Percentiles rank a stretch among this genome's conserved stretches.
phyloP scores from a whole-genome alignment of 2,888 invertebrate genomes.

The Cosmia pyralina region DNA sequence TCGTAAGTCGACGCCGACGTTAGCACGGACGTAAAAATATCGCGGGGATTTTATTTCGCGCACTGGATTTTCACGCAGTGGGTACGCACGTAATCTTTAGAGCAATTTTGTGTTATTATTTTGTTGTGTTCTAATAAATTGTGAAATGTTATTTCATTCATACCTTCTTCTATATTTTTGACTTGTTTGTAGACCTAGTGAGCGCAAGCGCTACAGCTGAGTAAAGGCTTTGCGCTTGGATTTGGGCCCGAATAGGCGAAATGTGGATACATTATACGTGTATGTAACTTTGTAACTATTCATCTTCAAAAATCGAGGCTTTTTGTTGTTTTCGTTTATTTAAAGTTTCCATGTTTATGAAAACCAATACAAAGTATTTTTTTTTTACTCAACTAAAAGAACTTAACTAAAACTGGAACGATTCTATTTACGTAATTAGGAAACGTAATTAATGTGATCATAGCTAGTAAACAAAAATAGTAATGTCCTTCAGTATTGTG shows the following conservation, averaged over 20 bases:
- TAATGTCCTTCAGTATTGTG: conserved; percentile 9
- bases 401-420: neutral
- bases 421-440: neutral
- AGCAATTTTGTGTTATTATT: neutral
- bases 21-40: too few relatives aligned
- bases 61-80: too few relatives aligned
- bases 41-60: too few relatives aligned
- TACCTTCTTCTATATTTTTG: neutral
- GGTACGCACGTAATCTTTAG: conserved; percentile 21
- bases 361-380: neutral
- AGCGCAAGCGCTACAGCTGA: too few relatives aligned
- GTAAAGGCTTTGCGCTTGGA: too few relatives aligned
- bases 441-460: conserved; percentile 1
- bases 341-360: too few relatives aligned
- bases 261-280: neutral
- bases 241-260: neutral
- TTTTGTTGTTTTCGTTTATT: too few relatives aligned
- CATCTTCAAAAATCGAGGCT: neutral
- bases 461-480: conserved; percentile 9
- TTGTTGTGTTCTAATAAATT: conserved; percentile 14
- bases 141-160: conserved; percentile 3
- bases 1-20: too few relatives aligned
- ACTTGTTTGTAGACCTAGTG: neutral
- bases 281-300: neutral
- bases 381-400: too few relatives aligned